Evolutionary conservation across 1,140 invertebrate species (phyloP).

Genomic region (Danaus melanippus): DNA sequence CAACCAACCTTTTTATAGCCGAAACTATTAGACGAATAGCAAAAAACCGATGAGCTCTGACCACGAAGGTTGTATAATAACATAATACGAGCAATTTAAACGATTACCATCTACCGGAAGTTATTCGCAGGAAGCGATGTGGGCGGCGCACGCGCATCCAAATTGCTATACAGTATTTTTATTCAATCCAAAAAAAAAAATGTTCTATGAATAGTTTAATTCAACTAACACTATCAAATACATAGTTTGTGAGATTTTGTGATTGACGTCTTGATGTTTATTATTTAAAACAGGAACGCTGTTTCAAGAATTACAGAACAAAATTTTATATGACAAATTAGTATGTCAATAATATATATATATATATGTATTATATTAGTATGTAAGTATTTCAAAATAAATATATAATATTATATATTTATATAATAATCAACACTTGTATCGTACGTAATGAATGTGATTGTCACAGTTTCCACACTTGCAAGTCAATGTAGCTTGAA

Average conservation of each 20-base stretch:
- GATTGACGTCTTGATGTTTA: conserved; percentile 1
- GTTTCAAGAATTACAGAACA: neutral
- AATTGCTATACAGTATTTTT: too few relatives aligned
- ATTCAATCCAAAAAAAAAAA: neutral
- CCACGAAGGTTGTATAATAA: conserved; percentile 23
- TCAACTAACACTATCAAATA: conserved; percentile 6
- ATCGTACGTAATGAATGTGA: too few relatives aligned
- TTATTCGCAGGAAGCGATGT: conserved; percentile 28
- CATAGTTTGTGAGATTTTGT: conserved; percentile 1
- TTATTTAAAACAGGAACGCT: conserved; percentile 1
- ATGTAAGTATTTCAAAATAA: neutral
- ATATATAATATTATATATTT: neutral
- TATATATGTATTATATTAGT: conserved; percentile 5
- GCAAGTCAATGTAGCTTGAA: conserved; percentile 18
- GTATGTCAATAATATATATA: neutral
- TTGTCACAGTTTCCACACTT: conserved; percentile 12
- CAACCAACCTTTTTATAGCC: conserved; percentile 1
- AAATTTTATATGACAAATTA: neutral
- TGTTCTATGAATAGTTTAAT: conserved; percentile 2
- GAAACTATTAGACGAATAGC: conserved; percentile 12
- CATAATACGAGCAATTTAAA: conserved; percentile 33
- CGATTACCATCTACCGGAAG: conserved; percentile 32
- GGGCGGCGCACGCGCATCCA: conserved; percentile 28
- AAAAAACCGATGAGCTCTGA: conserved; percentile 27
- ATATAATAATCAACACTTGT: neutral